Evolutionary conservation across 1,140 invertebrate species (phyloP), one percentile per base, ranked within the genome.

Genomic region (Triops cancriformis): DNA sequence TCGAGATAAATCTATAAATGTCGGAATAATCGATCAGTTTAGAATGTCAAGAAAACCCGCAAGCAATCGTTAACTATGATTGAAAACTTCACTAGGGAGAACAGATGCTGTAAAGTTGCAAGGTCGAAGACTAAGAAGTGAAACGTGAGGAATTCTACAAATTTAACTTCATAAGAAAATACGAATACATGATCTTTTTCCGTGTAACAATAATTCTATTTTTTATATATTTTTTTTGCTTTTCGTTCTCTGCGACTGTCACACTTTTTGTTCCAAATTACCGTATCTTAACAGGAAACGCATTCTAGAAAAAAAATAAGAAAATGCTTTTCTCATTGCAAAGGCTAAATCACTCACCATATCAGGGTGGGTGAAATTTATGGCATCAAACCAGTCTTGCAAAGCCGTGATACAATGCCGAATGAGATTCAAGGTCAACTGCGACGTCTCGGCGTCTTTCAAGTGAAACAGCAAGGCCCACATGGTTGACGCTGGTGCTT

Each of bases 401-500:
- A 98, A 84, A 80, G 92, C 91, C 31, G 87, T 88, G 4, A 93
- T 85, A 83, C 93, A 93, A 82, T 90, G 90, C 31, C 86, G 86
- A 7, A 96, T 84, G 26, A 96, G 90, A 80, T 91, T 88, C 73
- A 89, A 88, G 42, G 93, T 93, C 9, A 94, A 86, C 73, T 88
- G 85, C 18, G 90, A 89, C 81, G 92, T 92, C 78, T 88, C 88
- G 1, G 88, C 86, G 81, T 92, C 91, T 77, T 89, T 89, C 23
- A 97, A 87, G 87, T 98, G 96, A 11, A 91, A 92, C 31, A 98
- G 90, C 37, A 98, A 87, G 4, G 94, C 94, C 96, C 96, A 98
- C 95, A 98, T 96, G 1, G 96, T 95, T 85, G 97, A 96, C 1
- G 96, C 94, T 82, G 94, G 95, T 10, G 95, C 95, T 86, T 98